Evolutionary conservation across 2,113 vertebrate genomes (phyloP), one percentile per base, ranked within the genome.

Genomic region (Numenius arquata): DNA sequence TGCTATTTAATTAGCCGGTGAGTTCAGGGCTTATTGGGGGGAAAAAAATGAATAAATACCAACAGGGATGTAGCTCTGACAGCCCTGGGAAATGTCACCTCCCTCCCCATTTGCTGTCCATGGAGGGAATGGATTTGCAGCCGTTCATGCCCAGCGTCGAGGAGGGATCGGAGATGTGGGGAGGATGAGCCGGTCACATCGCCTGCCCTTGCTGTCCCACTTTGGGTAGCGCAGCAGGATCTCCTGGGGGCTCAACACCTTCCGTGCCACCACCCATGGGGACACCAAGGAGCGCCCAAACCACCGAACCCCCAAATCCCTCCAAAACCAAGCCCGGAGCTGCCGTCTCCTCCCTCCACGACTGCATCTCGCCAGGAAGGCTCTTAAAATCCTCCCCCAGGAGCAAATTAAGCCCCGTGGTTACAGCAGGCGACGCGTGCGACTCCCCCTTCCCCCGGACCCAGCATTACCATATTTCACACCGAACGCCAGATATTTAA

Each of bases 1-100:
- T 83, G 85, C 84, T 88, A 77, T 92, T 95, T 94, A 97, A 98
- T 98, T 97, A 97, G 92, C 85, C 92, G 50, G 84, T 68, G 80
- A 88, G 52, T 86, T 89, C 76, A 82, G 66, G 88, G 61, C 34
- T 92, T 72, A 71, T 9, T 41, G 55, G 58, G n/a, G 30, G 53
- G 2, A 0, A 5, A 9, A 34, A 41, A 52, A 34, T 8, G 19
- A 48, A 32, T 16, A 72, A 82, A 82, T 38, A 48, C 21, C 71
- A 43, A 36, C 45, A 47, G 55, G 73, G 62, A 18, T 5, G 11
- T 9, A 40, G 47, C 38, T 50, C 53, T 87, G 81, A 48, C n/a
- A 92, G 38, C 23, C 25, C 43, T 72, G 43, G 23, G 72, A 81
- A 92, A 59, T 0, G 0, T 17, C 23, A 41, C 18, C 34, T 82